Percentiles rank a stretch among this genome's conserved stretches.
Conservation (phyloP, 2,888 invertebrate species). For the Apeira syringaria region DNA sequence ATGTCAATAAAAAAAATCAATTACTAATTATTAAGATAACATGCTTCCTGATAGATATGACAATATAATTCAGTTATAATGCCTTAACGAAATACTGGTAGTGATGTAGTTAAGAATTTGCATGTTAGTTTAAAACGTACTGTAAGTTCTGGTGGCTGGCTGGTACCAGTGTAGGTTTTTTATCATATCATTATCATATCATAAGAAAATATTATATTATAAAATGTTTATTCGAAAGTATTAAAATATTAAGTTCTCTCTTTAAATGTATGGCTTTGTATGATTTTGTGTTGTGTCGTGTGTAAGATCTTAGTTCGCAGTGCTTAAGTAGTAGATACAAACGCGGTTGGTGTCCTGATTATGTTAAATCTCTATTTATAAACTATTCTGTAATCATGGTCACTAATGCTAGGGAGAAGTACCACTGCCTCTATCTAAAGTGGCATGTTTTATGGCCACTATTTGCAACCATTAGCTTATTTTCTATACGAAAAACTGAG, state of each 20-base stretch:
- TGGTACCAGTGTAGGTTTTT: conserved; percentile 77
- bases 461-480: no score
- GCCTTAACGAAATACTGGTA: conserved; percentile 77
- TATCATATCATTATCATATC: conserved; percentile 82
- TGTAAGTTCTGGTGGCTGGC: conserved; percentile 58
- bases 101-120: conserved; percentile 71
- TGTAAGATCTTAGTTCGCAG: no score
- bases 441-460: no score
- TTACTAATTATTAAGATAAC: conserved; percentile 74
- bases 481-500: no score
- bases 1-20: conserved; percentile 72
- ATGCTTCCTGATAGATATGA: conserved; percentile 82
- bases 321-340: no score
- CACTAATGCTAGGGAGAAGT: no score
- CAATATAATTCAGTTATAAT: conserved; percentile 76
- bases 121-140: conserved; percentile 61
- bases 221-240: conserved; percentile 49
- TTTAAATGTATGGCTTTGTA: conserved; percentile 4
- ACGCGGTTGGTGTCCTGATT: no score
- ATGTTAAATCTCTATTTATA: no score
- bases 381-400: no score
- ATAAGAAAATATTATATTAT: conserved; percentile 57
- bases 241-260: conserved; percentile 5
- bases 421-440: no score
- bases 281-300: not conserved